Conservation (phyloP, 2,113 vertebrate genomes). For the Gymnorhina tibicen region DNA sequence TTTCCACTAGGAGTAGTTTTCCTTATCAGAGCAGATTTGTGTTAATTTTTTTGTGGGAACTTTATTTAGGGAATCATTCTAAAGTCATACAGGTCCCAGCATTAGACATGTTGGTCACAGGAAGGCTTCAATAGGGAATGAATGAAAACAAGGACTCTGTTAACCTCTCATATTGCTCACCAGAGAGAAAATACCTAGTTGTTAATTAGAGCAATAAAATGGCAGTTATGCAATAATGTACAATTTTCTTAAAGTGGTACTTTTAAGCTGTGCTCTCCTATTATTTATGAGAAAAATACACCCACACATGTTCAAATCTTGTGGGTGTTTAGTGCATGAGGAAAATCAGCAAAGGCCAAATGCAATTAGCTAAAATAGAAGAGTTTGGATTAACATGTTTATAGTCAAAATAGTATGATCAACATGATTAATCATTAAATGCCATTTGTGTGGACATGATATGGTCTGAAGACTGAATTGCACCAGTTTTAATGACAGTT, state of each 20-base stretch:
- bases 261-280: background rate
- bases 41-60: background rate
- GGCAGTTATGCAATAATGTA: background rate
- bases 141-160: background rate
- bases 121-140: background rate
- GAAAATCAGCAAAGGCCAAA: background rate
- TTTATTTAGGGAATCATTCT: background rate
- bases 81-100: background rate
- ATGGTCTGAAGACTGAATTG: conserved; percentile 22
- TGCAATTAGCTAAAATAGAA: background rate
- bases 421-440: conserved; percentile 24
- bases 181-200: background rate
- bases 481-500: background rate
- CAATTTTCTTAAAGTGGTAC: background rate
- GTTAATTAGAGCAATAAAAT: background rate
- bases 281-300: background rate
- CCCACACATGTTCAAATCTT: background rate
- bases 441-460: conserved; percentile 4
- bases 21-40: background rate
- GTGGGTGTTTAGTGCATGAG: background rate
- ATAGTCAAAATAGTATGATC: background rate
- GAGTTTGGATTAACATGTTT: background rate
- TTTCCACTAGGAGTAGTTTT: background rate
- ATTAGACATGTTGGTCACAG: background rate
- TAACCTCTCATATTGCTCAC: background rate